A percentile compares a stretch with the other conserved stretches of the same genome.
phyloP scores from a whole-genome alignment of 1,140 invertebrate genomes.

The Arion vulgaris region DNA sequence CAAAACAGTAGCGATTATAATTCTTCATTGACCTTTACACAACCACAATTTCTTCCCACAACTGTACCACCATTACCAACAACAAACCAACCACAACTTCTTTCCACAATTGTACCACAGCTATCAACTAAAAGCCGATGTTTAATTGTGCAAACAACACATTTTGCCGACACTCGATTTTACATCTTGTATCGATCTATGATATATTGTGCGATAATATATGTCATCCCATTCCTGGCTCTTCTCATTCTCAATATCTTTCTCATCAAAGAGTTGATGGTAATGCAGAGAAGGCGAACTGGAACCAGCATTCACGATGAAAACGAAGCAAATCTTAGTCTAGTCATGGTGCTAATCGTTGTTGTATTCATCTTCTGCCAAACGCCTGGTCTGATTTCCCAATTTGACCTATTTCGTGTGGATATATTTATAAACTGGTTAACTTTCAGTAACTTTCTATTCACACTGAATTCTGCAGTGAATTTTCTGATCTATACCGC shows the following conservation, averaged over 20 bases:
- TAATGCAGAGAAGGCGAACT: conserved; percentile 58
- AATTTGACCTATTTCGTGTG: conserved; percentile 58
- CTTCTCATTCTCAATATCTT: conserved; percentile 52
- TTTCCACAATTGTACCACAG: not conserved
- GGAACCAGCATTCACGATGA: conserved; percentile 64
- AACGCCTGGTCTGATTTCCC: conserved; percentile 65
- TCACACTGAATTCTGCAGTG: conserved; percentile 67
- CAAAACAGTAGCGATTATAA: not conserved
- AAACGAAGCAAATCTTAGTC: conserved; percentile 66
- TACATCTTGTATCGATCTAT: conserved; percentile 60
- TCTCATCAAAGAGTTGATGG: conserved; percentile 65
- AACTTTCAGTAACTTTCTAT: conserved; percentile 63
- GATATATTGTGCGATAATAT: conserved; percentile 63
- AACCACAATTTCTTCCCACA: not conserved
- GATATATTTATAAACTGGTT: conserved; percentile 57
- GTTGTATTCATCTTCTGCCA: conserved; percentile 68
- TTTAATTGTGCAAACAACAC: conserved; percentile 50
- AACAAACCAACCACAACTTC: not conserved
- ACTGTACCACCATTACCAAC: not conserved
- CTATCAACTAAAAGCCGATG: conserved; percentile 15
- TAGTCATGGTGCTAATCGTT: conserved; percentile 65
- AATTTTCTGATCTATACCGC: conserved; percentile 69
- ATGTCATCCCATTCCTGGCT: conserved; percentile 57
- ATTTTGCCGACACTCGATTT: conserved; percentile 52
- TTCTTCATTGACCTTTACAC: not conserved